Base-by-base conservation (phyloP, 2,888 invertebrate genomes). In the Craniophora ligustri region DNA sequence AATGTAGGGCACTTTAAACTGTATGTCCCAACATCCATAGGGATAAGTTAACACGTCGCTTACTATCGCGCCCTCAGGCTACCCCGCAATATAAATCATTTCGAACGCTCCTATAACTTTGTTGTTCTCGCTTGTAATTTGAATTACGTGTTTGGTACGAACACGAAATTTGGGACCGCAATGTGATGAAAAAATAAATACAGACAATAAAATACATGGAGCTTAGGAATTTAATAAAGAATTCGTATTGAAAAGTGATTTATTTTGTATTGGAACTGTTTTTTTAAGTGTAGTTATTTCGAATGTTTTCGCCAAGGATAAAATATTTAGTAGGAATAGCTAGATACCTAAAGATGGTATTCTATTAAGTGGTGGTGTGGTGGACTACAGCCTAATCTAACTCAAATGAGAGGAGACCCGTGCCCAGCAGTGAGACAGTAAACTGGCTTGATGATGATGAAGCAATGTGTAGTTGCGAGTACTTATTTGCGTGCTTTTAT, bases 1-100 rank as follows among this genome's bases (percentile, higher is more conserved):
- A 64, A 70, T 34, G 58, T 60, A 69, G 66, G 73, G 67, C 65
- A 77, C 74, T 73, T 75, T 73, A 58, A 51, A 34, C 54, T 49
- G 32, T 62, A 69, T 68, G 64, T 71, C 48, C 62, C 67, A 59
- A 67, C 73, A 79, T 79, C 82, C 79, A 76, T 69, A 59, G 79
- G 82, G 82, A 81, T 81, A 79, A 79, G 79, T 84, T 82, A 82
- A 82, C 81, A 80, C 77, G 72, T 78, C 80, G 72, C 79, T 76
- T 58, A 65, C 75, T 83, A 84, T 79, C 80, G 76, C 72, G 74
- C 87, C 83, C 83, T 72, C 61, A 81, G 88, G 86, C 78, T 79
- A 78, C 75, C 84, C 84, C 76, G 65, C 70, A 81, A 78, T 85
- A 88, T 89, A 88, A 88, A 89, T 89, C 88, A 89, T 88, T 76